Evolutionary conservation across 2,113 vertebrate genomes (phyloP).

Genomic region (Erythrocercus mccallii): DNA sequence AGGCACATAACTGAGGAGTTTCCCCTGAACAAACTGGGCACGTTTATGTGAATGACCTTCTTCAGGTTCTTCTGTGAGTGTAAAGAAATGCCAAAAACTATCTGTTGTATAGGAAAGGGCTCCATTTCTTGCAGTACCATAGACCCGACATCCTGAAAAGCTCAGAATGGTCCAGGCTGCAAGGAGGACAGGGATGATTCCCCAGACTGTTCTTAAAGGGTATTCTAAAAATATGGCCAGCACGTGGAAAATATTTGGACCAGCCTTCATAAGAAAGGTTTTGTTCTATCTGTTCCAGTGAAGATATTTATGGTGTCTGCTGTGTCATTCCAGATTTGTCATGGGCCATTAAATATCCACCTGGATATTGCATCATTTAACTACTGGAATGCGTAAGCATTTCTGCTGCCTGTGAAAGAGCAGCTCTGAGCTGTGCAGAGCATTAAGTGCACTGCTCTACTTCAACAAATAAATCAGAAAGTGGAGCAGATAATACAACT

Average conservation of each 20-base stretch:
- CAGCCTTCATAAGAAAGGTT: constrained; percentile 53
- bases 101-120: background rate
- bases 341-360: constrained; percentile 69
- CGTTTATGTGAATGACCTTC: background rate
- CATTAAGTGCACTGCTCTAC: background rate
- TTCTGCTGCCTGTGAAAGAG: constrained; percentile 49
- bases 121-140: accelerated
- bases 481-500: constrained; percentile 40
- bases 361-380: constrained; percentile 71
- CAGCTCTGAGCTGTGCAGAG: constrained; percentile 21
- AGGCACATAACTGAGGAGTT: background rate
- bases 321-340: constrained; percentile 65
- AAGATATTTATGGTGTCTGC: constrained; percentile 67
- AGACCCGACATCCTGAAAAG: background rate
- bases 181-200: background rate
- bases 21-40: background rate
- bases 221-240: constrained; percentile 49
- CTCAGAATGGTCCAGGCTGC: background rate
- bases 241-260: constrained; percentile 50
- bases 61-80: background rate
- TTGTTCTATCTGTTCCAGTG: constrained; percentile 53
- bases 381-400: constrained; percentile 69
- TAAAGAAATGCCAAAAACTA: background rate
- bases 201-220: background rate
- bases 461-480: constrained; percentile 58